Evolutionary conservation across 2,888 invertebrate genomes (phyloP), one percentile per base, ranked within the genome.

Genomic region (Nephrotoma guestfalica): DNA sequence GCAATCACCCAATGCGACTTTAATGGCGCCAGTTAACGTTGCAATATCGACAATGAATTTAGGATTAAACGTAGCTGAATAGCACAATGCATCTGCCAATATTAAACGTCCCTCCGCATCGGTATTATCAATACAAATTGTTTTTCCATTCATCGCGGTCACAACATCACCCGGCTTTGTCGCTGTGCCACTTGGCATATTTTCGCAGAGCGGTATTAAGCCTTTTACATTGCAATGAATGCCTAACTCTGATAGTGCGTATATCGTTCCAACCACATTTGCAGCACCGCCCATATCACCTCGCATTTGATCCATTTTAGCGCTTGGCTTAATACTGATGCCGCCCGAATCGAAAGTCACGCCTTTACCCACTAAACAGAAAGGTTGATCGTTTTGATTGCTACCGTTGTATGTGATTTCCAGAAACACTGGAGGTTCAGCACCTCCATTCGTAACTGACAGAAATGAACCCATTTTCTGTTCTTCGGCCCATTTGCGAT

Each of bases 211-310:
- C 0, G 97, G 96, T 87, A 96, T 93, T 86, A 96, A 93, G 1
- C 89, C 96, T 89, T 94, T 91, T 83, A 97, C 93, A 90, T 96
- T 96, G 83, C 96, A 90, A 2, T 96, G 96, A 13, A 96, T 90
- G 87, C 94, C 93, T 0, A 96, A 92, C 18, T 93, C 92, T 2
- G 96, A 95, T 0, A 95, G 94, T 0, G 96, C 94, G 86, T 94
- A 92, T 86, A 95, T 93, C 2, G 95, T 93, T 0, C 95, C 95
- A 4, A 95, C 92, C 2, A 96, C 95, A 89, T 95, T 94, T 0
- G 97, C 97, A 0, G 96, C 97, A 0, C 97, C 97, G 0, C 96
- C 96, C 96, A 97, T 96, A 89, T 97, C 97, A 0, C 95, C 96
- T 87, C 95, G 93, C 96, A 96, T 96, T 88, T 93, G 92, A 88